A percentile compares a stretch with the other conserved stretches of the same genome.
Conservation (phyloP, 2,797 vertebrate genomes). For the Pseudopleuronectes americanus region DNA sequence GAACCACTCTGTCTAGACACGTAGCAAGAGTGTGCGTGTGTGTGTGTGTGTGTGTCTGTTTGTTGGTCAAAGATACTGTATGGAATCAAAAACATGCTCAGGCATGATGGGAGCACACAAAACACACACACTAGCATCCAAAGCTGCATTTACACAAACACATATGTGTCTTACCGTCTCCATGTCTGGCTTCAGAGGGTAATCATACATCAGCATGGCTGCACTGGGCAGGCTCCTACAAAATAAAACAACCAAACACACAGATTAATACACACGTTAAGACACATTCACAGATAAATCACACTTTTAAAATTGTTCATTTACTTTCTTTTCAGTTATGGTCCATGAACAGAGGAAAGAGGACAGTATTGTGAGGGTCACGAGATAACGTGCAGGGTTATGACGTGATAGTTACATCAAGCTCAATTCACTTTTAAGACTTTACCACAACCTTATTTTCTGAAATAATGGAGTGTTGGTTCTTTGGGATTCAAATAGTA, state of each 20-base stretch:
- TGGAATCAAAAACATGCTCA: slow-evolving; percentile 56
- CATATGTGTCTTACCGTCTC: slow-evolving; percentile 87
- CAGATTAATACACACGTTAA: slow-evolving; percentile 1
- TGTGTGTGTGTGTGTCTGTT: slow-evolving; percentile 21
- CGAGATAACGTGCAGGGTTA: not conserved
- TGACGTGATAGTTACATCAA: not conserved
- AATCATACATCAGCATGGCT: slow-evolving; percentile 99
- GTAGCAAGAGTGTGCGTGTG: slow-evolving; percentile 51
- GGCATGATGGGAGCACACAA: slow-evolving; percentile 45
- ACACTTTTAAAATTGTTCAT: not conserved
- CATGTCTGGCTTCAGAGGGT: slow-evolving; percentile 94
- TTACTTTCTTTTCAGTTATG: not conserved
- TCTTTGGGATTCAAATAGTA: too few relatives aligned
- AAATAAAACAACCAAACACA: slow-evolving; percentile 41
- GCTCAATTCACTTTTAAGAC: too few relatives aligned
- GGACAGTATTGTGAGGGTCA: too few relatives aligned
- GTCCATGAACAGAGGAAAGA: not conserved
- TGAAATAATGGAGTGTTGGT: not conserved
- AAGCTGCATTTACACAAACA: slow-evolving; percentile 41
- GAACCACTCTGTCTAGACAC: slow-evolving; percentile 77
- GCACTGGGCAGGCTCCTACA: slow-evolving; percentile 75
- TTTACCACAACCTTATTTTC: not conserved
- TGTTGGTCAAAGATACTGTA: slow-evolving; percentile 43
- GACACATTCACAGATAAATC: not conserved
- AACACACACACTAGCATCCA: slow-evolving; percentile 12